phyloP scores from a whole-genome alignment of 2,888 invertebrate species.

The Erebia epiphron region DNA sequence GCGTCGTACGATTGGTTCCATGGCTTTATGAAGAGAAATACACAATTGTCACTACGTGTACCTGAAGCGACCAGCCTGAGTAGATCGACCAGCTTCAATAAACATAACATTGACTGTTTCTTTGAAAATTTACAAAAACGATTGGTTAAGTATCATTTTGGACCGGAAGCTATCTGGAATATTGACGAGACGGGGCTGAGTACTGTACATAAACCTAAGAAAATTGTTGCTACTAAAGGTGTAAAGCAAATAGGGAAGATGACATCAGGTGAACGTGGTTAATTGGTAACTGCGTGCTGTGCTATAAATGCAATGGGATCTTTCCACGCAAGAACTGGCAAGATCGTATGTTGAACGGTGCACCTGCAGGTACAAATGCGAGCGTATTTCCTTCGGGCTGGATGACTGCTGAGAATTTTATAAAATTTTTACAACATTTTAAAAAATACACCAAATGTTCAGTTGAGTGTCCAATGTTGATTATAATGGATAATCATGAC shows the following conservation, averaged over 20 bases:
- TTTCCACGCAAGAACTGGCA: slow-evolving; percentile 38
- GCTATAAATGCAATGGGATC: neutral
- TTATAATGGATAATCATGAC: neutral
- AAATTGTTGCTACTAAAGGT: neutral
- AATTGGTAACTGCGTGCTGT: neutral
- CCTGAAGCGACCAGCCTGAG: no score
- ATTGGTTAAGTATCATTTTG: no score
- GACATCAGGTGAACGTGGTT: neutral
- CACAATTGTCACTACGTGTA: no score
- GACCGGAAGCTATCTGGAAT: no score
- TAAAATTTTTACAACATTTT: neutral
- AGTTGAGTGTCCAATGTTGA: neutral
- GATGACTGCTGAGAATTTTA: neutral
- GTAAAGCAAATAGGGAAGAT: neutral
- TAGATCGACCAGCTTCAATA: no score
- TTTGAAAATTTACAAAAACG: no score
- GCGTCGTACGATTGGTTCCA: no score
- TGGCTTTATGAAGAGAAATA: no score
- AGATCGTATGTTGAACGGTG: slow-evolving; percentile 49
- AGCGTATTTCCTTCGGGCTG: neutral
- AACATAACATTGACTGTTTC: no score
- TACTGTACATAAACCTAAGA: no score
- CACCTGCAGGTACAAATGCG: neutral
- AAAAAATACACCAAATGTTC: neutral
- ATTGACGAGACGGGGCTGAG: no score